Base-by-base conservation (phyloP, 2,888 invertebrate species). In the Dynastes maya region DNA sequence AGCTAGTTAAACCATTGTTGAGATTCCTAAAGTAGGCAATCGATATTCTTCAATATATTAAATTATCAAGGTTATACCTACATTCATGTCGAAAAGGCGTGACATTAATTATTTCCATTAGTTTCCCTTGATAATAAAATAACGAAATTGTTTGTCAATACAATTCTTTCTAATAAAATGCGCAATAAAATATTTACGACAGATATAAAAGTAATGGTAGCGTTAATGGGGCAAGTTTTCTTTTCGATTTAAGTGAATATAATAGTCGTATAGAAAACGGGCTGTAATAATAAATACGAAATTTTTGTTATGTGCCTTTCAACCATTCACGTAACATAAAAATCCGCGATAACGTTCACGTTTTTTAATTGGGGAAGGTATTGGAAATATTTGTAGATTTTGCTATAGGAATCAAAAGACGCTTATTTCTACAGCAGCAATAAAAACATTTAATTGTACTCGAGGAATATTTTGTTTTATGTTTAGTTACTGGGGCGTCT, bases 181-280 rank as follows among this genome's bases (percentile, higher is more conserved):
- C 65, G 8, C 40, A 37, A 40, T 65, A 65, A 32, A 40, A 65
- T n/a, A 16, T 65, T 65, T 65, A 65, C 16, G 65, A 40, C 65
- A 37, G 40, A 37, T 40, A 65, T 65, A 65, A 65, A 65, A 65
- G 40, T 40, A 13, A 65, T 40, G 13, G 65, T 40, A 16, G 65
- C 45, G 65, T 65, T 65, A 65, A 65, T 40, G 40, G 65, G 2
- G 13, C 16, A 37, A 16, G 40, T 65, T 65, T n/a, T 37, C 40
- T 65, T 65, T 40, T 16, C 65, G 16, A 13, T 65, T 65, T 65
- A 65, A 65, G 65, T 40, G 65, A 65, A 65, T 65, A 16, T 65
- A 65, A 65, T 65, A 40, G 40, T 37, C 2, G n/a, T n/a, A 45
- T 65, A 40, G 37, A 65, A 40, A 8, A 16, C 32, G 8, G 8